Base-by-base conservation (phyloP, 2,888 invertebrate genomes). In the Dascillus cervinus region DNA sequence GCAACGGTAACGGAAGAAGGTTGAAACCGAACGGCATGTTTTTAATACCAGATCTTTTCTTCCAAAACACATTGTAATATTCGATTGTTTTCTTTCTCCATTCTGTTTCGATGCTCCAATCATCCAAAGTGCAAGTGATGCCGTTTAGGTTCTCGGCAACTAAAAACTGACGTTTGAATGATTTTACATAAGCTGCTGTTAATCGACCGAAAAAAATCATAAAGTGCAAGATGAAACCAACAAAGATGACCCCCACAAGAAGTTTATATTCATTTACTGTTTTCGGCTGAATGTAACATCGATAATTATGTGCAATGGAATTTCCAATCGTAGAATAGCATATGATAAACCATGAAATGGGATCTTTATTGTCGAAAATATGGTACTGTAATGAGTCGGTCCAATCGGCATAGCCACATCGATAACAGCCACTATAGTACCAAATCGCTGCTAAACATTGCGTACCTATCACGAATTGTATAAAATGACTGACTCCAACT, bases 31-130 rank as follows among this genome's bases (percentile, higher is more conserved):
- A 62, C 4, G 71, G 71, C 39, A 67, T 64, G 4, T 28, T 22
- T 30, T 66, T 67, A 12, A 71, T 69, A 12, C 71, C 71, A 1
- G 65, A 65, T 47, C 69, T 67, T 49, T 69, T 67, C 38, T 68
- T 66, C 70, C 71, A 71, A 8, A 71, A 58, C 44, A 67, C 68
- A 54, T 68, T 66, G 35, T 71, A 71, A 51, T 71, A 71, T 37
- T 45, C 36, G 4, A 44, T 33, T 3, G 37, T 39, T 20, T 37
- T 40, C 5, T 39, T 26, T 20, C 24, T 12, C 9, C 39, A 35
- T 9, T 27, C 23, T 11, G 26, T 26, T n/a, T 35, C 26, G 2
- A 44, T 40, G 13, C 33, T 8, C 35, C 41, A 42, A 10, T 43
- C 34, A 4, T 36, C 14, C 12, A 45, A 23, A 3, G 39, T 21